Percentiles rank a stretch among this genome's conserved stretches.
phyloP scores from a whole-genome alignment of 2,113 vertebrate species.

The Coracopsis vasa region DNA sequence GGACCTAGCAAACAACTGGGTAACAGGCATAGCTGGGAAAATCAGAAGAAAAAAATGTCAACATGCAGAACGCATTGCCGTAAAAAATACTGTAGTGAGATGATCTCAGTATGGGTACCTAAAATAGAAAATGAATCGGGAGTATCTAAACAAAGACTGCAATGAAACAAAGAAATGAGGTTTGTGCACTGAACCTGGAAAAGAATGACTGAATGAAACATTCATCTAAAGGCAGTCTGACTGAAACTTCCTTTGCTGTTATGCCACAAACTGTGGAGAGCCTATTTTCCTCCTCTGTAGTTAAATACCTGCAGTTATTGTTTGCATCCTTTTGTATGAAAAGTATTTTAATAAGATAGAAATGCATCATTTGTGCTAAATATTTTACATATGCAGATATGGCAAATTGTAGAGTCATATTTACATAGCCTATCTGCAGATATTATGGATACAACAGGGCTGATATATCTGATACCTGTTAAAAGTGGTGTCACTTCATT shows the following conservation, averaged over 20 bases:
- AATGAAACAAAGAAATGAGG: neutral
- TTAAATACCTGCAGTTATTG: neutral
- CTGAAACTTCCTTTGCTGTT: neutral
- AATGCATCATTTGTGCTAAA: neutral
- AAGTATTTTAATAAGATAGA: neutral
- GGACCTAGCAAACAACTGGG: neutral
- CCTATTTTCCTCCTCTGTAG: neutral
- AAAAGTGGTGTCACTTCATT: neutral
- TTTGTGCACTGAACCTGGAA: neutral
- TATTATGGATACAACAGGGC: neutral
- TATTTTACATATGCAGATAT: neutral
- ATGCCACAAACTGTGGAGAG: neutral
- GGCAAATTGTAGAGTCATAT: neutral
- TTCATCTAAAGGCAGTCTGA: neutral
- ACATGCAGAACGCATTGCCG: neutral
- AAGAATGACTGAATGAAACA: neutral
- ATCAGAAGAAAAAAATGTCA: slow-evolving; percentile 16
- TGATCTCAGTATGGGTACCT: neutral
- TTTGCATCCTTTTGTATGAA: neutral
- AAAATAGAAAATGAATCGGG: neutral
- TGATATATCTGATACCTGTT: neutral
- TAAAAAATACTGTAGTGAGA: neutral
- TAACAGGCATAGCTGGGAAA: slow-evolving; percentile 36
- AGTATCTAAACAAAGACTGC: neutral
- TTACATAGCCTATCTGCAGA: neutral